phyloP scores from a whole-genome alignment of 2,888 invertebrate genomes.

The Ganaspis brasiliensis region DNA sequence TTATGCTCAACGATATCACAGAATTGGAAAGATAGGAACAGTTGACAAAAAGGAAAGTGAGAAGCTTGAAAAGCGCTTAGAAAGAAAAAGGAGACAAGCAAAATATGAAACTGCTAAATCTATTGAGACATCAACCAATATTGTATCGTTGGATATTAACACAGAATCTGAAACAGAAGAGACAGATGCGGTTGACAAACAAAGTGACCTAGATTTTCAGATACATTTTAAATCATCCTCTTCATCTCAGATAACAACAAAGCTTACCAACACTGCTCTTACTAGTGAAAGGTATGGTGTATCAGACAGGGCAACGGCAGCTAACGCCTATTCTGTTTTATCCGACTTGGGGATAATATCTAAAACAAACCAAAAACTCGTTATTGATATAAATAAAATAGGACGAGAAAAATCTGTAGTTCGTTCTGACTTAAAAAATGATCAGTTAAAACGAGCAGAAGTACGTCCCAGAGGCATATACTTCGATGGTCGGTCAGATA shows the following conservation, averaged over 20 bases:
- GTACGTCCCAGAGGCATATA: too few species aligned
- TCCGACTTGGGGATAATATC: conserved; percentile 31
- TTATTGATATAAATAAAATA: conserved; percentile 39
- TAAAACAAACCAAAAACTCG: neutral
- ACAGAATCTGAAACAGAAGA: neutral
- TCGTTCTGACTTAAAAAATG: conserved; percentile 14
- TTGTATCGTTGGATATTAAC: neutral
- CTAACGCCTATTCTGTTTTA: conserved; percentile 8
- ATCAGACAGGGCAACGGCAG: conserved; percentile 36
- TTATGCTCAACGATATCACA: conserved; percentile 2
- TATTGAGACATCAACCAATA: neutral
- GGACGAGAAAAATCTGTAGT: neutral
- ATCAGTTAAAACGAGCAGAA: too few species aligned
- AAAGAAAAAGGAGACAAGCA: neutral
- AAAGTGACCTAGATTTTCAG: neutral
- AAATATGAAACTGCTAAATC: conserved; percentile 4
- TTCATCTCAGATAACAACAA: conserved; percentile 5
- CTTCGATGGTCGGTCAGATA: too few species aligned
- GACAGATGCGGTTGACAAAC: neutral
- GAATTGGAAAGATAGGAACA: too few species aligned
- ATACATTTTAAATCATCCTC: neutral
- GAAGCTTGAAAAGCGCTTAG: too few species aligned
- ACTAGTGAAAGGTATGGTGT: conserved; percentile 39
- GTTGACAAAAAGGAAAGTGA: too few species aligned
- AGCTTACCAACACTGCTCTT: conserved; percentile 29